phyloP scores from a whole-genome alignment of 2,888 invertebrate genomes.

The Chrysomela aeneicollis region DNA sequence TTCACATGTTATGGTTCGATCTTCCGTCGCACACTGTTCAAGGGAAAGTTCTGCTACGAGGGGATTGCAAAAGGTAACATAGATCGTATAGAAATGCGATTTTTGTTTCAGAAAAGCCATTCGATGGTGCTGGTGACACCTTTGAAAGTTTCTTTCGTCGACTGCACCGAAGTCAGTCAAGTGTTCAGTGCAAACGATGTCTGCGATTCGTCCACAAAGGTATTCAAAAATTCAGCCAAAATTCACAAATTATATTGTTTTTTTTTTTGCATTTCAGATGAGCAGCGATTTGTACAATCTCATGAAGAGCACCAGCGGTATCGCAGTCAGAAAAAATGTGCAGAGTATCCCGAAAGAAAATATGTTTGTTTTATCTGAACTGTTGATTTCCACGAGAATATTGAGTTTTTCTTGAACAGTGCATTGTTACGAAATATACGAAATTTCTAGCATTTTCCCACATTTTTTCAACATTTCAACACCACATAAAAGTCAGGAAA shows the following conservation, averaged over 20 bases:
- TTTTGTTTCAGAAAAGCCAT: conserved; percentile 49
- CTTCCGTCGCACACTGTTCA: too few relatives aligned
- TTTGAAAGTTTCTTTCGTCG: conserved; percentile 70
- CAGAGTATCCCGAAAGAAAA: conserved; percentile 67
- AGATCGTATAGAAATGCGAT: too few relatives aligned
- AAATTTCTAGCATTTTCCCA: too few relatives aligned
- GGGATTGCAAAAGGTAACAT: too few relatives aligned
- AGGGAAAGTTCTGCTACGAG: too few relatives aligned
- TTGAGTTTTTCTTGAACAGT: conserved; percentile 68
- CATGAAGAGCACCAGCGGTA: conserved; percentile 70
- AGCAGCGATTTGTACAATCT: conserved; percentile 70
- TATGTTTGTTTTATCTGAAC: conserved; percentile 68
- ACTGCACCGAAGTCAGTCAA: conserved; percentile 79
- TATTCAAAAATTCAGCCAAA: conserved; percentile 14
- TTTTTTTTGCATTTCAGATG: conserved; percentile 64
- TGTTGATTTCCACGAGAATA: conserved; percentile 69
- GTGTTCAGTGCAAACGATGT: conserved; percentile 66
- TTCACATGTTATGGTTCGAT: too few relatives aligned
- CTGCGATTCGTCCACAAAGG: conserved; percentile 36
- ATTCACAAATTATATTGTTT: neutral
- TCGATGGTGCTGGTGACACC: conserved; percentile 71
- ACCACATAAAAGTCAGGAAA: too few relatives aligned
- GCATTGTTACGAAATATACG: too few relatives aligned
- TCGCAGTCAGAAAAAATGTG: conserved; percentile 67
- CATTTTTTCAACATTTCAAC: too few relatives aligned